Evolutionary conservation across 2,797 vertebrate species (phyloP).

Genomic region (Sebastes flavidus): DNA sequence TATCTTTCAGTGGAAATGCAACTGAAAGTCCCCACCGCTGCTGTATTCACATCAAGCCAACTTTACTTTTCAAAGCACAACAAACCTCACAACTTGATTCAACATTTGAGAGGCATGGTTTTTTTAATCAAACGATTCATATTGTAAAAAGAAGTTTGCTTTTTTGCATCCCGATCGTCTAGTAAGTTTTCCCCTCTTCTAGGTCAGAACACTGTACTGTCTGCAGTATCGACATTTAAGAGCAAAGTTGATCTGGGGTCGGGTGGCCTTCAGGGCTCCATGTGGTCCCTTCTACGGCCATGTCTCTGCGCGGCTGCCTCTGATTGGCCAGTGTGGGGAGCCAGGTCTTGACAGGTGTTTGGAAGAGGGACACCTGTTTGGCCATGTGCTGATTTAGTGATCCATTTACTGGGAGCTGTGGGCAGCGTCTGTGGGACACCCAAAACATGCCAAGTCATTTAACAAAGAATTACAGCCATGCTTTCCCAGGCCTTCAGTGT

Average conservation of each 20-base stretch:
- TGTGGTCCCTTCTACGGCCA: conserved; percentile 75
- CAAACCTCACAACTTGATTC: conserved; percentile 34
- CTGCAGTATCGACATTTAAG: conserved; percentile 19
- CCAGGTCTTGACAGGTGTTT: conserved; percentile 81
- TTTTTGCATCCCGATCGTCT: neutral
- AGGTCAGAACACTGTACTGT: conserved; percentile 20
- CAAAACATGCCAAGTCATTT: conserved; percentile 80
- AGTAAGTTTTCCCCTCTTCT: conserved; percentile 25
- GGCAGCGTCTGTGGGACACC: conserved; percentile 74
- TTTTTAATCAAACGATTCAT: conserved; percentile 28
- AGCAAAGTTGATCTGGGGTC: conserved; percentile 55
- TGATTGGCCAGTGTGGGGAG: conserved; percentile 72
- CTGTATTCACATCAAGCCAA: conserved; percentile 53
- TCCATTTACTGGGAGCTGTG: conserved; percentile 82
- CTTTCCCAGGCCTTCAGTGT: conserved; percentile 42
- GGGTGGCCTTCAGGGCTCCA: conserved; percentile 70
- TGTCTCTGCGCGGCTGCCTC: conserved; percentile 52
- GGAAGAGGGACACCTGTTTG: conserved; percentile 83
- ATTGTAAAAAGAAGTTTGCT: neutral
- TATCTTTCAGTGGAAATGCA: conserved; percentile 57
- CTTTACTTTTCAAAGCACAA: conserved; percentile 36
- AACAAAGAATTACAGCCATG: conserved; percentile 71
- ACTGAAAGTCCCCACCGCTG: conserved; percentile 48
- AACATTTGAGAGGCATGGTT: conserved; percentile 31
- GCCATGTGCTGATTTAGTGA: conserved; percentile 86